Conservation (phyloP, 2,113 vertebrate species). For the Kryptolebias marmoratus region DNA sequence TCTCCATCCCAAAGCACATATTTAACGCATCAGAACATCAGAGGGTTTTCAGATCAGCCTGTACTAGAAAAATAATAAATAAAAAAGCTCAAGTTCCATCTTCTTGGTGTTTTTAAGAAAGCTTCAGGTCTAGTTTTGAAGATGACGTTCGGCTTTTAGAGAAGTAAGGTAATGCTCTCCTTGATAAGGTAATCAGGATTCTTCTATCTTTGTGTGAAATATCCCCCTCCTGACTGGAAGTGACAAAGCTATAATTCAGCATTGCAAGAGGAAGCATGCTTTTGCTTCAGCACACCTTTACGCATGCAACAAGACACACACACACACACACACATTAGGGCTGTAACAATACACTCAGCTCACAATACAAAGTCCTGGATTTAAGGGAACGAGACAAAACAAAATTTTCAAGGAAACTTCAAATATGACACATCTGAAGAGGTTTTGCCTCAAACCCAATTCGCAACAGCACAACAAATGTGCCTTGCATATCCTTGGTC, state of each 20-base stretch:
- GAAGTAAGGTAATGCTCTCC: constrained; percentile 37
- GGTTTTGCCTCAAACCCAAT: too few species aligned
- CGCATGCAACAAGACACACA: constrained; percentile 10
- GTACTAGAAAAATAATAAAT: neutral
- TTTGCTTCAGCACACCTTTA: constrained; percentile 2
- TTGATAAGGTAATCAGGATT: constrained; percentile 55
- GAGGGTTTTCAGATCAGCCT: constrained; percentile 18
- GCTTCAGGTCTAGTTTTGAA: constrained; percentile 38
- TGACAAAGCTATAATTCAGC: constrained; percentile 77
- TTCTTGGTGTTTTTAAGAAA: constrained; percentile 36
- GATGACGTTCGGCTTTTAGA: constrained; percentile 54
- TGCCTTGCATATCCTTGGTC: too few species aligned
- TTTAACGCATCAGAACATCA: constrained; percentile 39
- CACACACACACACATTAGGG: neutral
- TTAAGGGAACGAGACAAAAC: too few species aligned
- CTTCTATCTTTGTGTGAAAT: constrained; percentile 62
- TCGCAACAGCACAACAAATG: too few species aligned
- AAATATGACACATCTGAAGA: too few species aligned
- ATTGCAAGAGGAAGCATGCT: constrained; percentile 43
- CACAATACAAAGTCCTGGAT: too few species aligned
- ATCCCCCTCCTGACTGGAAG: constrained; percentile 72
- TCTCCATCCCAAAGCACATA: constrained; percentile 26
- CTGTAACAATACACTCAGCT: too few species aligned
- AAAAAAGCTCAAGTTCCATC: neutral
- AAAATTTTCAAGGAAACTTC: too few species aligned